Evolutionary conservation across 2,113 vertebrate genomes (phyloP).

Genomic region (Alethe castanea): DNA sequence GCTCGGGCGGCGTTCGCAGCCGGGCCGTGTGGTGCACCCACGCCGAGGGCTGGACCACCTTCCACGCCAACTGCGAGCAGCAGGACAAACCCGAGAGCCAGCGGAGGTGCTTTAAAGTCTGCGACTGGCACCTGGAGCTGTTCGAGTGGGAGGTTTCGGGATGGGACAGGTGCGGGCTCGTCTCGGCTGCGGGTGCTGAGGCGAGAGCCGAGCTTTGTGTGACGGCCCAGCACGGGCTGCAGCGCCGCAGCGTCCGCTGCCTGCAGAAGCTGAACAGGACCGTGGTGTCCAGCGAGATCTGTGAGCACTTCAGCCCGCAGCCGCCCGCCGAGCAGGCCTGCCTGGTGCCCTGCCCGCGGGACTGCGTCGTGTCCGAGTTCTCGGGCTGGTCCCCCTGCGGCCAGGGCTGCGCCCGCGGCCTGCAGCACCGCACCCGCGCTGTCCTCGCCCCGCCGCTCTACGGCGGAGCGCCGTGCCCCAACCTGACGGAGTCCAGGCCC

Average conservation of each 20-base stretch:
- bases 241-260: conserved; percentile 82
- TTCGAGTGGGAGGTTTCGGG: conserved; percentile 90
- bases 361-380: conserved; percentile 90
- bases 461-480: conserved; percentile 85
- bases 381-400: conserved; percentile 86
- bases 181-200: conserved; percentile 64
- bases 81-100: conserved; percentile 81
- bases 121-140: conserved; percentile 92
- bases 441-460: conserved; percentile 86
- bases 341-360: conserved; percentile 90
- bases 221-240: conserved; percentile 92
- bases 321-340: conserved; percentile 88
- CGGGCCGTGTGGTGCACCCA: conserved; percentile 92
- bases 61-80: conserved; percentile 84
- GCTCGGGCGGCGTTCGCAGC: conserved; percentile 82
- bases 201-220: conserved; percentile 73
- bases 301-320: conserved; percentile 85
- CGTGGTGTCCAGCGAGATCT: conserved; percentile 78
- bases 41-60: conserved; percentile 88
- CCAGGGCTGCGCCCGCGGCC: conserved; percentile 71
- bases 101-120: conserved; percentile 90
- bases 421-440: conserved; percentile 82
- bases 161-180: conserved; percentile 84
- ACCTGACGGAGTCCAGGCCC: conserved; percentile 82
- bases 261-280: conserved; percentile 85